phyloP scores from a whole-genome alignment of 2,888 invertebrate species.

The Rhingia campestris region DNA sequence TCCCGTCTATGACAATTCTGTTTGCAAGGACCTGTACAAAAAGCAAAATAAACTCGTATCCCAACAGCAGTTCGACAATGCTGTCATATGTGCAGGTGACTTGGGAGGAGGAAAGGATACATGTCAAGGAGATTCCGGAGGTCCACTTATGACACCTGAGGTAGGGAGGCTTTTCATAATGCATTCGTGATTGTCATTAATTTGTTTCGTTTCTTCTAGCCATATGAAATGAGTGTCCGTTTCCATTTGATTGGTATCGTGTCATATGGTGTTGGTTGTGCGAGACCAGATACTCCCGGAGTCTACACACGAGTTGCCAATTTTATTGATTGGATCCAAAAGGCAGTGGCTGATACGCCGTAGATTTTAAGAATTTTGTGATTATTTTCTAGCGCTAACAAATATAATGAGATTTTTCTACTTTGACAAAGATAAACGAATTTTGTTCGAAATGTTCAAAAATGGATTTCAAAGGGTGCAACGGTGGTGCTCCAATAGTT shows the following conservation, averaged over 20 bases:
- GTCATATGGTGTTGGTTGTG: slow-evolving; percentile 86
- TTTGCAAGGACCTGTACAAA: slow-evolving; percentile 84
- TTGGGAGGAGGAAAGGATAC: slow-evolving; percentile 81
- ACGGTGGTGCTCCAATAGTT: no score
- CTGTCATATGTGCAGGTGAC: slow-evolving; percentile 81
- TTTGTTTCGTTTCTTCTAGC: slow-evolving; percentile 61
- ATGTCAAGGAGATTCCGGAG: slow-evolving; percentile 82
- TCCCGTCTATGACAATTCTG: slow-evolving; percentile 86
- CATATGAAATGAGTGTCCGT: slow-evolving; percentile 85
- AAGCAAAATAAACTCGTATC: slow-evolving; percentile 77
- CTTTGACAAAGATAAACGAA: neutral
- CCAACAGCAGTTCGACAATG: slow-evolving; percentile 80
- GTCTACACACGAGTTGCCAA: slow-evolving; percentile 85
- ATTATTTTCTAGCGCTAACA: neutral
- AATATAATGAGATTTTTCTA: slow-evolving; percentile 27
- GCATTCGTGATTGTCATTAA: neutral
- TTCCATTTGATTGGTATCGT: slow-evolving; percentile 86
- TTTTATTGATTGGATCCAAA: slow-evolving; percentile 85
- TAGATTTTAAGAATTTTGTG: slow-evolving; percentile 40
- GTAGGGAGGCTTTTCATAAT: slow-evolving; percentile 56
- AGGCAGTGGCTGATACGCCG: slow-evolving; percentile 79
- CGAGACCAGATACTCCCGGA: slow-evolving; percentile 85
- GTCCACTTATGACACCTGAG: slow-evolving; percentile 81
- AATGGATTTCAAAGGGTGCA: no score
- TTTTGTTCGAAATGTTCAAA: no score